Base-by-base conservation (phyloP, 2,113 vertebrate genomes). In the Dromiciops gliroides region DNA sequence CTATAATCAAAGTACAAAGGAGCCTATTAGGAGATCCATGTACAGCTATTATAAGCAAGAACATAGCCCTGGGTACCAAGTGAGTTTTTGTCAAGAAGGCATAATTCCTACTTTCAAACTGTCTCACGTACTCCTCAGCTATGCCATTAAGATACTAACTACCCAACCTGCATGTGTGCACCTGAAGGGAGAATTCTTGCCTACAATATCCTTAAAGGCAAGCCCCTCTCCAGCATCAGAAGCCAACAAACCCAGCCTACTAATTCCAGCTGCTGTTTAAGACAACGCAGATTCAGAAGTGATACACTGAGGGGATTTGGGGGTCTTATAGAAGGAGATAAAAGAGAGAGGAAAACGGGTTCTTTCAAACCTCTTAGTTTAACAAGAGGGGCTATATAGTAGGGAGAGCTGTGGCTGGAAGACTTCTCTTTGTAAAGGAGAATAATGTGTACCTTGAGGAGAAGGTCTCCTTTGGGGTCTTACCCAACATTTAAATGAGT, bases 41-140 rank as follows among this genome's bases (percentile, higher is more conserved):
- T 94, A 92, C 14, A 3, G 50, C 75, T 97, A 94, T 95, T 47
- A 94, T 47, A 93, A 95, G 89, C 91, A 94, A 90, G 93, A 95
- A 90, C 91, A 96, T 48, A 94, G 91, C 94, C 94, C 90, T 16
- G 25, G 53, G 88, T 89, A 94, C 37, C 49, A 94, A 94, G 94
- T 28, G 47, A n/a, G 90, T 93, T 96, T 94, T 90, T 96, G 1
- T 89, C 56, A 97, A 90, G 88, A 26, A 8, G 48, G 26, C n/a
- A 48, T 52, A 91, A 93, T 95, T 97, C 50, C 88, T 90, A 11
- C 92, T 95, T 96, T 92, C 31, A 89, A 4, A 89, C 16, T 95
- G 12, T 31, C 31, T 95, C 50, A 31, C 14, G 5, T 51, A 48
- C n/a, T 92, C 10, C 8, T 93, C 14, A 94, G 89, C 89, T 89